Conservation (phyloP, 2,797 vertebrate genomes). For the Pipistrellus pipistrellus region DNA sequence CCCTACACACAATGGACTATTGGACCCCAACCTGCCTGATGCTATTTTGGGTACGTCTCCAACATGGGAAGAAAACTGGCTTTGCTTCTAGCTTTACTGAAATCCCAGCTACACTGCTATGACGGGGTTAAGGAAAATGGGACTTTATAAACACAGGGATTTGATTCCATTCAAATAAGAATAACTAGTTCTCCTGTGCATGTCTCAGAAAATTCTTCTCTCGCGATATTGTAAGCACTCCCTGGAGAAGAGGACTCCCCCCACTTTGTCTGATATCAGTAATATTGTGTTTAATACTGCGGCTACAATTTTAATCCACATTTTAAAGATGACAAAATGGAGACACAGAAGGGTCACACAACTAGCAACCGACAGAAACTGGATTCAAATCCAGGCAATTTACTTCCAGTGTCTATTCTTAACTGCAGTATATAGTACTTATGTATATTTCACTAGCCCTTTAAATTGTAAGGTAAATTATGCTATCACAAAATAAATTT, state of each 20-base stretch:
- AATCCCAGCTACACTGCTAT: background rate
- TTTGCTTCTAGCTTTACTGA: background rate
- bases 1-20: background rate
- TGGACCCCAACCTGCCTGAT: background rate
- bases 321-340: conserved; percentile 18
- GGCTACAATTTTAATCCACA: background rate
- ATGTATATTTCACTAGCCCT: background rate
- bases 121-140: background rate
- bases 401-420: background rate
- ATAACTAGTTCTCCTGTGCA: background rate
- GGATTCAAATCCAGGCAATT: background rate
- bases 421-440: background rate
- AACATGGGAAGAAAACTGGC: background rate
- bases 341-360: background rate
- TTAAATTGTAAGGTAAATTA: conserved; percentile 46
- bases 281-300: background rate
- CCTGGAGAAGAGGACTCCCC: background rate
- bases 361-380: background rate
- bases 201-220: background rate
- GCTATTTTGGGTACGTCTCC: background rate
- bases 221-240: background rate
- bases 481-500: conserved; percentile 48
- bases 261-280: background rate
- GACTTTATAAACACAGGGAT: background rate
- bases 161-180: background rate